Base-by-base conservation (phyloP, 2,888 invertebrate genomes). In the Lasioglossum pauxillum region DNA sequence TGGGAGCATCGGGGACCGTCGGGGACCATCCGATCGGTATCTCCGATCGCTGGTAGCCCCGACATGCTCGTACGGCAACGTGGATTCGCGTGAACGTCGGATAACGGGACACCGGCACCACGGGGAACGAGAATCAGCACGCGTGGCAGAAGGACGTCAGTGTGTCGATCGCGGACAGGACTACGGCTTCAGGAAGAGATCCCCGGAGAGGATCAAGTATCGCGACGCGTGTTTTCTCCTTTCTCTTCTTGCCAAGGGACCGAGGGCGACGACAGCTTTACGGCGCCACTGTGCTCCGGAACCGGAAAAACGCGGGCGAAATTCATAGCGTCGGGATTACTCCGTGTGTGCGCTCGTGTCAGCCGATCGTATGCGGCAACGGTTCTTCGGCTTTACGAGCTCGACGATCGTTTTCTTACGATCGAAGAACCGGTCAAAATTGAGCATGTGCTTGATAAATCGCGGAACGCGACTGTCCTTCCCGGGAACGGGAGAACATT, bases 11-110 rank as follows among this genome's bases (percentile, higher is more conserved):
- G 46, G 64, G 60, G 60, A 64, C 60, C 60, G 75, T 19, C 67
- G 46, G 64, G 60, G 73, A 60, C 74, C 75, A 41, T 71, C 75
- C 46, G 90, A 90, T 90, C 87, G 77, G 84, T 89, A 90, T 91
- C 89, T 83, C 72, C 79, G 87, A 84, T 90, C 91, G 83, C 80
- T 80, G 84, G 82, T 85, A 86, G 83, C 67, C 19, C 27, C 73
- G 74, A 77, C 76, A 53, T 31, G 74, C 78, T 80, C 90, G 78
- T 78, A 80, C 72, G 84, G 83, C 82, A 84, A 84, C 83, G 85
- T 84, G 88, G 90, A 86, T 86, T 89, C 88, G 86, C 90, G 86
- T 72, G 86, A 88, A 84, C 80, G 85, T 86, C 84, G 76, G 27
- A 75, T 90, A 90, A 90, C 91, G 91, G 91, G 75, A 84, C 86